Evolutionary conservation across 2,888 invertebrate species (phyloP).

Genomic region (Eristalis intricaria): DNA sequence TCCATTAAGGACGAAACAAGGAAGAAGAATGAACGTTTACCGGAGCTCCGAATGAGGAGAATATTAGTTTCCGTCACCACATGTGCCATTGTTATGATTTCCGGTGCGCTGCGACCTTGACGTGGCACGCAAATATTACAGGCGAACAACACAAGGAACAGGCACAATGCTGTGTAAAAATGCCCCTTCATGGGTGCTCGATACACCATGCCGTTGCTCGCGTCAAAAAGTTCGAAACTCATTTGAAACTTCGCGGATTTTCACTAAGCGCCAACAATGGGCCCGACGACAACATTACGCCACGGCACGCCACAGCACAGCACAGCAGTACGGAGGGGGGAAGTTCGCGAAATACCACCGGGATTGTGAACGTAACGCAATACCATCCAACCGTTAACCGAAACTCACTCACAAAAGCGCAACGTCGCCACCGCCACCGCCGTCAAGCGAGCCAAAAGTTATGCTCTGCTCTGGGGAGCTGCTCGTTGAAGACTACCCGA

Average conservation of each 20-base stretch:
- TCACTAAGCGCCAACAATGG: constrained; percentile 33
- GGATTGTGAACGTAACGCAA: not conserved
- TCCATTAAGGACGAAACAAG: constrained; percentile 24
- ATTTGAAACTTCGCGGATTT: constrained; percentile 58
- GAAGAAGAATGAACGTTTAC: constrained; percentile 50
- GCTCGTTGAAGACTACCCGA: constrained; percentile 68
- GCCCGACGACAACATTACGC: constrained; percentile 46
- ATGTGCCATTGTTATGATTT: constrained; percentile 70
- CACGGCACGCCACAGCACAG: not conserved
- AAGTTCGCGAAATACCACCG: not conserved
- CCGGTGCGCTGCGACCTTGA: constrained; percentile 57
- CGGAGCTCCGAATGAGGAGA: constrained; percentile 65
- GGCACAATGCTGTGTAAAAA: constrained; percentile 37
- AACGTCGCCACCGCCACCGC: constrained; percentile 1
- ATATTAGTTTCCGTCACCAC: constrained; percentile 71
- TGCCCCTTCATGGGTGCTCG: constrained; percentile 41
- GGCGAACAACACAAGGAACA: constrained; percentile 53
- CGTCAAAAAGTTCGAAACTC: constrained; percentile 53
- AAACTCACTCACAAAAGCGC: constrained; percentile 12
- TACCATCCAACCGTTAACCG: constrained; percentile 16
- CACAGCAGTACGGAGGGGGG: not conserved
- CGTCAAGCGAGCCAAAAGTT: constrained; percentile 30
- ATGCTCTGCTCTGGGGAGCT: constrained; percentile 68
- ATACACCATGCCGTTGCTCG: constrained; percentile 41
- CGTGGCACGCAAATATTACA: constrained; percentile 64